Conservation (phyloP, 2,113 vertebrate genomes). For the Charina bottae region DNA sequence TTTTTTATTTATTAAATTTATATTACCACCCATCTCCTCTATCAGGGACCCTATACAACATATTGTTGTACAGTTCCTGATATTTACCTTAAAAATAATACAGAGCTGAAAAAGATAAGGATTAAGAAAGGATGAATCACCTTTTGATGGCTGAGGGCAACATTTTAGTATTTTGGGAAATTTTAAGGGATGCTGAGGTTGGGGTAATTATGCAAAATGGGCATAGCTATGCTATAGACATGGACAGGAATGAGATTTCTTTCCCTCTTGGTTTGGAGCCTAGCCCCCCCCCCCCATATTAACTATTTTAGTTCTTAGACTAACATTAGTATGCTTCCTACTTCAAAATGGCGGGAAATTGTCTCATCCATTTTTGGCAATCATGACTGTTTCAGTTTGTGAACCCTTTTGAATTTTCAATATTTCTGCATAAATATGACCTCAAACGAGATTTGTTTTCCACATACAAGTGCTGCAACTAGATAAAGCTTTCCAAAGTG, state of each 20-base stretch:
- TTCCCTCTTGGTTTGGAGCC: too few relatives aligned
- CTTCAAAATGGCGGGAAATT: too few relatives aligned
- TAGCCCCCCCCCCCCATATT: too few relatives aligned
- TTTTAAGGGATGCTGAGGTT: background rate
- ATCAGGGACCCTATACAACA: too few relatives aligned
- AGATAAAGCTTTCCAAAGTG: too few relatives aligned
- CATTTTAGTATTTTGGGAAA: background rate
- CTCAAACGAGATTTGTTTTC: background rate
- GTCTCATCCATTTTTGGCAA: too few relatives aligned
- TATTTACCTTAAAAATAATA: background rate
- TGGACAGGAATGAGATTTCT: too few relatives aligned
- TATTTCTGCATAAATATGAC: background rate
- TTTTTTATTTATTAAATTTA: too few relatives aligned
- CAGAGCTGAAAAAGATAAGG: background rate
- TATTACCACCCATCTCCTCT: too few relatives aligned
- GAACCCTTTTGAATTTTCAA: background rate
- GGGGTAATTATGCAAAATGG: background rate
- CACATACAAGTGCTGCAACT: background rate
- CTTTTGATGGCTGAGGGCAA: background rate
- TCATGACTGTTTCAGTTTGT: background rate
- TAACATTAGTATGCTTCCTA: too few relatives aligned
- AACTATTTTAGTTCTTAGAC: too few relatives aligned
- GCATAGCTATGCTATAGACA: background rate
- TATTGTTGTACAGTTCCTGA: background rate
- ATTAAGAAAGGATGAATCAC: background rate